A percentile compares a stretch with the other conserved stretches of the same genome.
phyloP scores from a whole-genome alignment of 2,888 invertebrate species.

The Vandiemenella viatica region DNA sequence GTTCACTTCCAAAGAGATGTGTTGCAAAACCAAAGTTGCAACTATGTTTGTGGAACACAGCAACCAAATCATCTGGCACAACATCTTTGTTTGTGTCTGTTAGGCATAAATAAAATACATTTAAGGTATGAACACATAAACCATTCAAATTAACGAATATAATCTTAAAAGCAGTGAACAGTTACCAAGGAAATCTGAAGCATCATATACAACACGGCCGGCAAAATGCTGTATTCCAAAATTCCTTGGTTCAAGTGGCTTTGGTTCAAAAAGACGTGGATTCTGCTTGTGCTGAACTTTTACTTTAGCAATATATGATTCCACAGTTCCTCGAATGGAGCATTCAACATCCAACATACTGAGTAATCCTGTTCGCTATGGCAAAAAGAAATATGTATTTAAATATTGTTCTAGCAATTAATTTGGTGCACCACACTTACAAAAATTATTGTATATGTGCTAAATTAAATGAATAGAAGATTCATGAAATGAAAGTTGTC shows the following conservation, averaged over 20 bases:
- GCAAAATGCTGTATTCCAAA: slow-evolving; percentile 88
- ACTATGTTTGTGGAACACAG: slow-evolving; percentile 79
- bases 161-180: background rate
- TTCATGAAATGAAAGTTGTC: too few relatives aligned
- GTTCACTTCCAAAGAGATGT: slow-evolving; percentile 84
- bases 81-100: slow-evolving; percentile 82
- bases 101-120: slow-evolving; percentile 13
- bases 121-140: background rate
- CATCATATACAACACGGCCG: slow-evolving; percentile 74
- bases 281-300: slow-evolving; percentile 70
- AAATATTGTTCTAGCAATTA: too few relatives aligned
- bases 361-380: slow-evolving; percentile 66
- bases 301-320: slow-evolving; percentile 66
- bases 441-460: too few relatives aligned
- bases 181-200: slow-evolving; percentile 61
- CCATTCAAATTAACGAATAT: background rate
- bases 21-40: slow-evolving; percentile 96
- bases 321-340: slow-evolving; percentile 64
- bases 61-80: slow-evolving; percentile 80
- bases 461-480: too few relatives aligned
- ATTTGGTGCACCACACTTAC: too few relatives aligned
- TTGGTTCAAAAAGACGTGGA: slow-evolving; percentile 62
- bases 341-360: slow-evolving; percentile 88
- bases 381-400: slow-evolving; percentile 8
- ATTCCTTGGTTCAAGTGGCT: slow-evolving; percentile 59